Evolutionary conservation across 2,797 vertebrate genomes (phyloP), one percentile per base, ranked within the genome.

Genomic region (Picus viridis): DNA sequence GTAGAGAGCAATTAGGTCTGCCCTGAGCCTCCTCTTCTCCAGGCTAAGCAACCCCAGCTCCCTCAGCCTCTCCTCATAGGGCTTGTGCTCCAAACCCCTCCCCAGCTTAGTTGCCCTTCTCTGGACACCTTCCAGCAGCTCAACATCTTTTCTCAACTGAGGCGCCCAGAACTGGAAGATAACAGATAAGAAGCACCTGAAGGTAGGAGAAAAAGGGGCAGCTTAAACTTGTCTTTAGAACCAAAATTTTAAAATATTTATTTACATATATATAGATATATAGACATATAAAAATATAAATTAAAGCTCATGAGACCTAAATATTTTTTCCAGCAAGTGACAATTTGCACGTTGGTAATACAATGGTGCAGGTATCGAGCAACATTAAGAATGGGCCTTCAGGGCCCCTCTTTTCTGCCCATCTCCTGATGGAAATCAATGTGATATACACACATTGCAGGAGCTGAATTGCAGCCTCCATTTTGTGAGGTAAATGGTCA

Each of bases 401-500:
- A 74, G 76, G 68, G 56, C 59, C 72, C 47, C 56, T 86, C 24
- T 74, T 58, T 63, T 83, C 79, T 89, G 56, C 30, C 32, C 32
- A 23, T 62, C 58, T 84, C 64, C 61, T 65, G 68, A 27, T 58
- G 59, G 72, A 88, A 76, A 88, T 86, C 88, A 72, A 32, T 91
- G 89, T 34, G 57, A 76, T 58, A 68, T 27, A 68, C n/a, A 74
- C 32, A 64, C 51, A 43, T 7, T 23, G 59, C 65, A 62, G 45
- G 68, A 39, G 72, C 2, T 77, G 53, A 91, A 91, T 57, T 90
- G 59, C n/a, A 71, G 27, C 69, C 56, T 87, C 75, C 53, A 57
- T 92, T 93, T 92, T 63, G 54, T 58, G 63, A 90, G n/a, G 78
- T 36, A 83, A 88, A 75, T 16, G 16, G 43, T 43, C 64, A 90